Conservation (phyloP, 2,888 invertebrate species). For the Stegophylla sp. region DNA sequence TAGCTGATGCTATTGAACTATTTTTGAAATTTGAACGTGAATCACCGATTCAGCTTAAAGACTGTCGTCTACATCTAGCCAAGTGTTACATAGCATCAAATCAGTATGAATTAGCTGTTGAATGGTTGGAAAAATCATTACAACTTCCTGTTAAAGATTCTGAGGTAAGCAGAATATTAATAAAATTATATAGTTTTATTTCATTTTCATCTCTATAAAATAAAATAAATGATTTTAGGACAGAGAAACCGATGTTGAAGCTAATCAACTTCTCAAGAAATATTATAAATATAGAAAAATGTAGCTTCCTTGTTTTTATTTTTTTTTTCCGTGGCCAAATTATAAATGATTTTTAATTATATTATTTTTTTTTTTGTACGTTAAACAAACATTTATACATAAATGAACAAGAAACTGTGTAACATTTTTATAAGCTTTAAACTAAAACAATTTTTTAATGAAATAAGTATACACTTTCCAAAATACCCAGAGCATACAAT, state of each 20-base stretch:
- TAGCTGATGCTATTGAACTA: slow-evolving; percentile 70
- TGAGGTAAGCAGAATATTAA: slow-evolving; percentile 60
- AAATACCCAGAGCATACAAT: not conserved
- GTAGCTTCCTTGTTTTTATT: slow-evolving; percentile 12
- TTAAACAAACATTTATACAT: not conserved
- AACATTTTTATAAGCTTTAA: slow-evolving; percentile 2
- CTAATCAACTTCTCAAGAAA: slow-evolving; percentile 61
- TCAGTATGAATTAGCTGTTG: slow-evolving; percentile 67
- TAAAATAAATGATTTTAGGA: slow-evolving; percentile 60
- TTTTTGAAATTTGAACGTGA: slow-evolving; percentile 69
- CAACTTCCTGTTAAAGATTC: slow-evolving; percentile 61
- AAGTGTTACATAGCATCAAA: slow-evolving; percentile 69
- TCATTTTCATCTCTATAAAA: not conserved
- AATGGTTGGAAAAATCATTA: slow-evolving; percentile 66
- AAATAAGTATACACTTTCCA: not conserved
- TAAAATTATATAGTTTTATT: not conserved
- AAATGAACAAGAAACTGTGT: not conserved
- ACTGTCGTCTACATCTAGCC: slow-evolving; percentile 69
- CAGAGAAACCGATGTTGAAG: slow-evolving; percentile 61
- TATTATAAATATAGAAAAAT: slow-evolving; percentile 61
- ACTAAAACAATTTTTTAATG: not conserved
- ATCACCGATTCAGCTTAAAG: slow-evolving; percentile 68
- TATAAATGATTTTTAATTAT: slow-evolving; percentile 21
- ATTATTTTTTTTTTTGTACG: not conserved
- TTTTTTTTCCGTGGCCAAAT: slow-evolving; percentile 22